Base-by-base conservation (phyloP, 2,113 vertebrate species). In the Triplophysa dalaica region DNA sequence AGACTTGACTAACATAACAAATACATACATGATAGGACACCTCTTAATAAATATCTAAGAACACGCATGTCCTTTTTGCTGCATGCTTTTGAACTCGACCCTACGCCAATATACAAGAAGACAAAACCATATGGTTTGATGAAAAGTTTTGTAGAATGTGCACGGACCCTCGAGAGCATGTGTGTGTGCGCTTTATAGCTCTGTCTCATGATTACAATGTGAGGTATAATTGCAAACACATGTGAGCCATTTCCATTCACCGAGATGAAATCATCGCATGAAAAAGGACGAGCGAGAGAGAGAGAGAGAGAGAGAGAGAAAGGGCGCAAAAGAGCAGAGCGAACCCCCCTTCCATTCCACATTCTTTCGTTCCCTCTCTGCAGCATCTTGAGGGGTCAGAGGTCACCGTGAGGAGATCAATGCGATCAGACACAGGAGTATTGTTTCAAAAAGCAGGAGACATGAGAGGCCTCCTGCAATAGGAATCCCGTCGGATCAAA, bases 361-460 rank as follows among this genome's bases (percentile, higher is more conserved):
- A 77, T 83, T 83, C 79, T 61, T 78, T 66, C 66, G 52, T 72
- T 81, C 68, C 77, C 70, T 82, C 79, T 81, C 77, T 17, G 68
- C 74, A 70, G 84, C 84, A 85, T 85, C 81, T 85, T 85, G 81
- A 85, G 54, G 72, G 86, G 83, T 87, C 81, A 75, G 24, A 79
- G 79, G 86, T 85, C 82, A 76, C 54, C 8, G 60, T 26, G 33
- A 84, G 83, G 80, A 78, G 82, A 81, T 85, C 80, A 81, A 68
- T 77, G 70, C 80, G 83, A 85, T 87, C 84, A 85, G 83, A 87
- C 83, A 84, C 86, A 87, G 86, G 84, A 83, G 83, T 83, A 83
- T 77, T 82, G 82, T 82, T 82, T 82, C 83, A 85, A 82, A 86
- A 85, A 84, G 72, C 69, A 58, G 74, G 79, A 83, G 80, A 80